These are phyloP conservation scores for Uromys caudimaculatus DNA, from an alignment of 2,797 vertebrate genomes.

Conservation along the genomic window DNA sequence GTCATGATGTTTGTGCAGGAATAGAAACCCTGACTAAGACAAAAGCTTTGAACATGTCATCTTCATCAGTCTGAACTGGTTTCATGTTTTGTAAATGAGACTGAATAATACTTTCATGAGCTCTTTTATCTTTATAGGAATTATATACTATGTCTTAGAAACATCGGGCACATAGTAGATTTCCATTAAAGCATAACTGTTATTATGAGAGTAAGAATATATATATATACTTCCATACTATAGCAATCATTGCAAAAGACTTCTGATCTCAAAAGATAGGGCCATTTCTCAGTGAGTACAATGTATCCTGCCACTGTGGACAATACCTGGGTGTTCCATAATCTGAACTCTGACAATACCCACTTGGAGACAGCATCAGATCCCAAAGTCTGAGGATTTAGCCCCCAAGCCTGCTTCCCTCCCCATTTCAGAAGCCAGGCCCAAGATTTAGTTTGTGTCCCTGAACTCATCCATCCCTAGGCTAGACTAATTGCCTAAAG, in stretches of 20 bases:
- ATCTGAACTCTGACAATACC: not conserved
- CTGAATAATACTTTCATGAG: not conserved
- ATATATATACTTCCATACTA: not conserved
- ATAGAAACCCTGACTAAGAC: no score
- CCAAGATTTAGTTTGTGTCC: not conserved
- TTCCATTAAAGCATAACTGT: not conserved
- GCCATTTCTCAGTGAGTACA: not conserved
- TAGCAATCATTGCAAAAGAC: not conserved
- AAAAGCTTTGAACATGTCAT: not conserved
- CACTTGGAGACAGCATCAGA: not conserved
- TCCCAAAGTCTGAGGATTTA: not conserved
- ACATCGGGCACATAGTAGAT: not conserved
- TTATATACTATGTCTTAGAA: not conserved
- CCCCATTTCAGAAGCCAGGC: not conserved
- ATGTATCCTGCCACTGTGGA: not conserved
- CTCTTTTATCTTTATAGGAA: not conserved
- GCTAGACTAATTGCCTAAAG: not conserved
- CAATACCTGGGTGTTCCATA: not conserved
- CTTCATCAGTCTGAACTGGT: not conserved
- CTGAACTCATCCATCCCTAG: not conserved
- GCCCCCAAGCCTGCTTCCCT: not conserved
- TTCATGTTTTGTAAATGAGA: not conserved
- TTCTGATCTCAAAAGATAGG: not conserved
- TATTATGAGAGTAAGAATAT: not conserved
- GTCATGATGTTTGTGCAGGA: no score